Evolutionary conservation across 2,888 invertebrate species (phyloP).

Genomic region (Catocala fraxini): DNA sequence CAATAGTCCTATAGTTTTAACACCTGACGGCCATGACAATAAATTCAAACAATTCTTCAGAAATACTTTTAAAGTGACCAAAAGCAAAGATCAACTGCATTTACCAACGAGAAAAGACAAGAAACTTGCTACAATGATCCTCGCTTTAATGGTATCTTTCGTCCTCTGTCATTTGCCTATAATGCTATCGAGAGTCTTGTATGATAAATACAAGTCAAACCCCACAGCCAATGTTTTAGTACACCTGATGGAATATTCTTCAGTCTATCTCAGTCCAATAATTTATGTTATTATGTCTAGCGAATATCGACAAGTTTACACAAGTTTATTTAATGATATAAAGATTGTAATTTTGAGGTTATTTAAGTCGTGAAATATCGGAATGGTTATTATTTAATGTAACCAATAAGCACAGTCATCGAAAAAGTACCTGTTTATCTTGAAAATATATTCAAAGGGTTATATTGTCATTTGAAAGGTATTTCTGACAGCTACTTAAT

Average conservation of each 20-base stretch:
- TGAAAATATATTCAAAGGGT: too few relatives aligned
- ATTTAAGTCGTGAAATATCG: conserved; percentile 16
- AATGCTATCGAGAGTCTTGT: conserved; percentile 93
- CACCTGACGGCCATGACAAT: conserved; percentile 20
- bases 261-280: conserved; percentile 96
- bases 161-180: conserved; percentile 96
- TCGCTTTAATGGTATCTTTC: conserved; percentile 96
- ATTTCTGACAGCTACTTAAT: too few relatives aligned
- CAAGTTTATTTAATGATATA: conserved; percentile 89
- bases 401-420: too few relatives aligned
- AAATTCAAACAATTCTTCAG: conserved; percentile 59
- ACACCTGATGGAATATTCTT: conserved; percentile 93
- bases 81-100: conserved; percentile 80
- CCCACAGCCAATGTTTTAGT: conserved; percentile 91
- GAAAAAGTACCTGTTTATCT: too few relatives aligned
- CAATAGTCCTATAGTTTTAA: neutral
- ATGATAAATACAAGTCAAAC: conserved; percentile 88
- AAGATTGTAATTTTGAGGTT: conserved; percentile 30
- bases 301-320: conserved; percentile 96
- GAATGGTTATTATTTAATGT: too few relatives aligned
- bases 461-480: too few relatives aligned
- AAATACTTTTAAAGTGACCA: conserved; percentile 66
- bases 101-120: conserved; percentile 92
- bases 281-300: conserved; percentile 98
- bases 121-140: conserved; percentile 93